Evolutionary conservation across 2,113 vertebrate genomes (phyloP).

Genomic region (Albula goreensis): DNA sequence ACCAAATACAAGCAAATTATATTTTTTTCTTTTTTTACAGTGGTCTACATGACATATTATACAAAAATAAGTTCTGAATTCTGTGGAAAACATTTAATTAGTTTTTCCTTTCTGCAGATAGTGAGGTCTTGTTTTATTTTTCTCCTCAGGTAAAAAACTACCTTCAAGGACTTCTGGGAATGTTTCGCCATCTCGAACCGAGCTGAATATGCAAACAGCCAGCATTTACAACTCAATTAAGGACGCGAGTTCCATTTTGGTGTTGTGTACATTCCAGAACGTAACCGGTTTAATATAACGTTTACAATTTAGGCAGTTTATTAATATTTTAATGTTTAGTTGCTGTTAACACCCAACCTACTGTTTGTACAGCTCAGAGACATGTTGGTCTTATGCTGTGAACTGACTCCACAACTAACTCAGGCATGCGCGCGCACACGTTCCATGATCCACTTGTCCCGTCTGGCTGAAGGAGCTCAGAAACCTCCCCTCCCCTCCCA

Average conservation of each 20-base stretch:
- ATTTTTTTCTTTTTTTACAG: constrained; percentile 78
- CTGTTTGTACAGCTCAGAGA: background rate
- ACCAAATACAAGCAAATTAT: constrained; percentile 99
- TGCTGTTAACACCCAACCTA: background rate
- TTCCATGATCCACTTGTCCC: background rate
- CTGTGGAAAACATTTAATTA: constrained; percentile 90
- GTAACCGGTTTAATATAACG: constrained; percentile 24
- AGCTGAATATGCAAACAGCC: constrained; percentile 69
- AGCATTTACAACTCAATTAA: constrained; percentile 55
- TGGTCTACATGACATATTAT: constrained; percentile 99
- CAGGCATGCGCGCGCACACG: background rate
- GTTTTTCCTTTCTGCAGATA: constrained; percentile 76
- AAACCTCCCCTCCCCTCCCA: background rate
- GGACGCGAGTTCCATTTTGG: constrained; percentile 60
- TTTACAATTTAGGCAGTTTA: constrained; percentile 35
- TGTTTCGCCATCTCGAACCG: background rate
- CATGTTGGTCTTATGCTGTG: background rate
- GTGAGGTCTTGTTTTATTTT: constrained; percentile 70
- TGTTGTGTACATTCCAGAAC: constrained; percentile 50
- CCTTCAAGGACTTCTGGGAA: background rate
- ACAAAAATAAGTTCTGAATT: constrained; percentile 99
- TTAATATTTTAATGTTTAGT: background rate
- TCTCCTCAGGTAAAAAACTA: constrained; percentile 73
- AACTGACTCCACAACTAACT: constrained; percentile 43
- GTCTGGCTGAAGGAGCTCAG: background rate